A percentile compares a stretch with the other conserved stretches of the same genome.
phyloP scores from a whole-genome alignment of 1,140 invertebrate genomes.

The Temnothorax longispinosus region DNA sequence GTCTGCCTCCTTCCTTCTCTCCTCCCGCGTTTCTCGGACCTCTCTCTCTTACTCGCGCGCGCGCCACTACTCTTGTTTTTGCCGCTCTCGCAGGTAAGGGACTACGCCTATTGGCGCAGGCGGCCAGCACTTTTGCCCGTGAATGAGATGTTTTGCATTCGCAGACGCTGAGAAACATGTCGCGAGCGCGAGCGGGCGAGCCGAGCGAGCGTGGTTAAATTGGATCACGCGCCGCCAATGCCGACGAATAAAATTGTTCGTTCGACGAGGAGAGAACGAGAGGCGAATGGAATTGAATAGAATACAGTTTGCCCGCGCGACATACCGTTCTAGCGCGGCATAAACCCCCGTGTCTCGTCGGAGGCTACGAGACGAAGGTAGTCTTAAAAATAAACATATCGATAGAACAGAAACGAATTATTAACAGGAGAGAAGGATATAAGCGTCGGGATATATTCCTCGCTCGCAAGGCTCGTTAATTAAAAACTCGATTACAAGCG shows the following conservation, averaged over 20 bases:
- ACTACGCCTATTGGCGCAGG: conserved; percentile 75
- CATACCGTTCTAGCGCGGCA: background rate
- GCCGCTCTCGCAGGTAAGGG: conserved; percentile 70
- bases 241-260: conserved; percentile 45
- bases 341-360: background rate
- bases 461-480: background rate
- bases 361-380: background rate
- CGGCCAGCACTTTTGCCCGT: conserved; percentile 78
- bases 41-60: background rate
- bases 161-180: conserved; percentile 84
- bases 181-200: conserved; percentile 52
- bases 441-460: no score
- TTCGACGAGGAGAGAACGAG: conserved; percentile 44
- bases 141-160: conserved; percentile 86
- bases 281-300: conserved; percentile 35
- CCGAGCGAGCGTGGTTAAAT: conserved; percentile 63
- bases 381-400: conserved; percentile 12
- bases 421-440: background rate
- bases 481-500: background rate
- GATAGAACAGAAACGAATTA: background rate
- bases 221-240: conserved; percentile 68
- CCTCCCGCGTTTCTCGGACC: conserved; percentile 31
- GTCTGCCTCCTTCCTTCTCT: conserved; percentile 6
- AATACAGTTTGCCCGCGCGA: conserved; percentile 28
- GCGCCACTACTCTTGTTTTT: conserved; percentile 63